A percentile compares a stretch with the other conserved stretches of the same genome.
Conservation (phyloP, 2,797 vertebrate species). For the Antrozous pallidus region DNA sequence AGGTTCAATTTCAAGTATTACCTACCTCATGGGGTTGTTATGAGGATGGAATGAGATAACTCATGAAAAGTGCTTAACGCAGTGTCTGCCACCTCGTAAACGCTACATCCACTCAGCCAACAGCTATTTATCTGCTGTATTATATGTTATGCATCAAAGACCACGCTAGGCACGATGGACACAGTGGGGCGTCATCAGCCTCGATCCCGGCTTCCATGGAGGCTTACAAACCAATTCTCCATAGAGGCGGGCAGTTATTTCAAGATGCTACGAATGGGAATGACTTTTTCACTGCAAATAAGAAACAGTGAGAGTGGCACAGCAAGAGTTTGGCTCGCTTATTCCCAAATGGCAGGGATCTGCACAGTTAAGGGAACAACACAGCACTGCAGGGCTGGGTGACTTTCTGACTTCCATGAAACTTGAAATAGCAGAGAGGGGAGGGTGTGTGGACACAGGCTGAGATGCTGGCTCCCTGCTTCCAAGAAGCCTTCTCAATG, state of each 20-base stretch:
- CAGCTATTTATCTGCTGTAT: neutral
- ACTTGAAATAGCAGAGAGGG: neutral
- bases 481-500: neutral
- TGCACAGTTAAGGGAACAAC: neutral
- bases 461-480: neutral
- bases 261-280: constrained; percentile 17
- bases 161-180: neutral
- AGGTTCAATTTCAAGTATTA: constrained; percentile 6
- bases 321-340: neutral
- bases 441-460: neutral
- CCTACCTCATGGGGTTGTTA: neutral
- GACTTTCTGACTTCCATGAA: neutral
- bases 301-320: neutral
- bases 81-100: neutral
- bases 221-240: constrained; percentile 37
- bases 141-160: too few species aligned
- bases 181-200: neutral
- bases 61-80: neutral
- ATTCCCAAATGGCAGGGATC: neutral
- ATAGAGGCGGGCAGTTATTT: constrained; percentile 19
- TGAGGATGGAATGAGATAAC: neutral
- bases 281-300: neutral
- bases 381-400: neutral
- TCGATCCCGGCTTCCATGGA: neutral
- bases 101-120: neutral